Conservation (phyloP, 2,113 vertebrate species). For the Ciconia boyciana region DNA sequence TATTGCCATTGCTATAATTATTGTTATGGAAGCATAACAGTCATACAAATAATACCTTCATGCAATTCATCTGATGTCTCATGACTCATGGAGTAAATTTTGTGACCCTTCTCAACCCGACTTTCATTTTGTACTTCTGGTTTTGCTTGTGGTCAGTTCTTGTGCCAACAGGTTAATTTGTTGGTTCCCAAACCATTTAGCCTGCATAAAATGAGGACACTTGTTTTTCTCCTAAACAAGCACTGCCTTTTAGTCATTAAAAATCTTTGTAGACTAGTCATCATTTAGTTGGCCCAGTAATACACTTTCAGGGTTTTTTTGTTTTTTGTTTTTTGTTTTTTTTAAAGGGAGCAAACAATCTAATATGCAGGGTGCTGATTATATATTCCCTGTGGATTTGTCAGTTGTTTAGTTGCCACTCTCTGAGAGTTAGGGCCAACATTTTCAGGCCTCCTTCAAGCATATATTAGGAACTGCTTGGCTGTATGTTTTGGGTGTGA, state of each 20-base stretch:
- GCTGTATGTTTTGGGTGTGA: neutral
- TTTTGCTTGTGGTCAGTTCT: neutral
- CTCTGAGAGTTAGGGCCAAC: neutral
- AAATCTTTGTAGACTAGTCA: neutral
- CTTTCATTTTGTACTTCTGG: neutral
- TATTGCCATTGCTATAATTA: neutral
- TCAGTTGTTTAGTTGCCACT: neutral
- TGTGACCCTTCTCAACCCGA: neutral
- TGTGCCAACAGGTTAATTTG: neutral
- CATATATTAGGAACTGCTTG: neutral
- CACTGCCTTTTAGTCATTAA: neutral
- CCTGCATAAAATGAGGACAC: neutral
- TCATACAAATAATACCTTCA: neutral
- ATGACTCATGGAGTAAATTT: neutral
- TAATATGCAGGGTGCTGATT: neutral
- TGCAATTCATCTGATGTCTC: neutral
- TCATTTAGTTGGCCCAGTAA: neutral
- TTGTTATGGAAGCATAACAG: neutral
- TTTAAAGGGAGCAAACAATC: neutral
- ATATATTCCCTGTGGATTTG: neutral
- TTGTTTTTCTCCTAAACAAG: neutral
- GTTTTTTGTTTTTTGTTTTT: neutral
- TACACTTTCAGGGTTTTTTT: neutral
- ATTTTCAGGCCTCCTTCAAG: neutral
- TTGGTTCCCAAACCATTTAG: neutral